Evolutionary conservation across 2,113 vertebrate species (phyloP), one percentile per base, ranked within the genome.

Genomic region (Phylloscopus trochiloides): DNA sequence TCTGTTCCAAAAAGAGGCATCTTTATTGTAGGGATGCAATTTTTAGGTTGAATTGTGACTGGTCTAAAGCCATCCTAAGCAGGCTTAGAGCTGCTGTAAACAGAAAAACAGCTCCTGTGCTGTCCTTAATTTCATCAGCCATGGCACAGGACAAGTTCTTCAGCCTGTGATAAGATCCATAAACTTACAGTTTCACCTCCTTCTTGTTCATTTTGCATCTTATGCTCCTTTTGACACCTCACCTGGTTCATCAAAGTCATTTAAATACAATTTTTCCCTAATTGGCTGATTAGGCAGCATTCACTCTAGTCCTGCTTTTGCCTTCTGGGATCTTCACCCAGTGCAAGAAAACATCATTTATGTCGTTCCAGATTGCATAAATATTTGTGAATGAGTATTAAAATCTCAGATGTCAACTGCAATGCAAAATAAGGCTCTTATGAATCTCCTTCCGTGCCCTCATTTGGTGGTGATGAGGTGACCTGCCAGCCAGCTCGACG

Each of bases 391-490:
- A 25, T 8, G 25, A 19, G 48, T 50, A 15, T 74, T 81, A 29
- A 59, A 84, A 82, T 57, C 74, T 84, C 19, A 2, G 22, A 17
- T 85, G 47, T 61, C 54, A 28, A 90, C 38, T 54, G 4, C 14
- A 42, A 32, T 11, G 21, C 11, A 32, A 62, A 91, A 78, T 1
- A 38, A 74, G 36, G 34, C 48, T 24, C 45, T 94, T 40, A 19
- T 68, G 59, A 47, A 61, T 91, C 40, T 89, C 38, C 55, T 73
- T 59, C 77, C 0, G 0, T 55, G 71, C 43, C 90, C 78, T 86
- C 82, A 62, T 90, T 94, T 88, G 59, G 78, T 59, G 87, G 22
- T 67, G 81, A n/a, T 90, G 84, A 83, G 88, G 67, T 95, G 75
- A 90, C 86, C 91, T 83, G 82, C 67, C 79, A 90, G 82, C 34